Evolutionary conservation across 1,140 invertebrate genomes (phyloP).

Genomic region (Habropoda laboriosa): DNA sequence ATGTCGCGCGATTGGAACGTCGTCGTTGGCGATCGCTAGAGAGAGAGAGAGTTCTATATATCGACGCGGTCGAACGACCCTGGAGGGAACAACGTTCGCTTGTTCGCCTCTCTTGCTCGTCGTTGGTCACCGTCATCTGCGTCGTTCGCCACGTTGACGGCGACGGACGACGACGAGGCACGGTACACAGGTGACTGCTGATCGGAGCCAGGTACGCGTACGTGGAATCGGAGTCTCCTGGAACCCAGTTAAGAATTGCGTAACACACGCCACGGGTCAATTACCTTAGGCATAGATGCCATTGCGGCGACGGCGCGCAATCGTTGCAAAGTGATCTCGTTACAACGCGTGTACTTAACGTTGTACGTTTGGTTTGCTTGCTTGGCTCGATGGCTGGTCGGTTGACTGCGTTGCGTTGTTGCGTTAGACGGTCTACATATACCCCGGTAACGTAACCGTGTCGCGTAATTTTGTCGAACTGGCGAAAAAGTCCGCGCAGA

Average conservation of each 20-base stretch:
- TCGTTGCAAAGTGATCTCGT: conserved; percentile 64
- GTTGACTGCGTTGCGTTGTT: too few species aligned
- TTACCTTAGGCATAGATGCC: conserved; percentile 63
- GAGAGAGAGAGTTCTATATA: not conserved
- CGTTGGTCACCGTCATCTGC: not conserved
- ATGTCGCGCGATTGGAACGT: conserved; percentile 25
- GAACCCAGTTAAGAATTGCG: conserved; percentile 68
- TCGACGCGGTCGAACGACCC: conserved; percentile 40
- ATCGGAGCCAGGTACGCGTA: conserved; percentile 43
- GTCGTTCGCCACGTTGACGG: not conserved
- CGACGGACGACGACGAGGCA: not conserved
- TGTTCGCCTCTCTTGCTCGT: conserved; percentile 51
- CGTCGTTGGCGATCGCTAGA: not conserved
- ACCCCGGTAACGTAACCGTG: too few species aligned
- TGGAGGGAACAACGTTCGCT: conserved; percentile 58
- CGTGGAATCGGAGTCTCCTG: conserved; percentile 65
- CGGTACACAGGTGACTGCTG: not conserved
- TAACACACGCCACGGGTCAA: conserved; percentile 59
- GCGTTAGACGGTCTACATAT: too few species aligned
- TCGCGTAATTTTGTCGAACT: too few species aligned
- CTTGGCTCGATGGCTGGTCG: too few species aligned
- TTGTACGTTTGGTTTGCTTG: not conserved
- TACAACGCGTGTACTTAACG: conserved; percentile 50
- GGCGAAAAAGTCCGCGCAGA: too few species aligned
- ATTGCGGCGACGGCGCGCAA: conserved; percentile 58